Conservation (phyloP, 2,113 vertebrate genomes). For the Erythrocercus mccallii region DNA sequence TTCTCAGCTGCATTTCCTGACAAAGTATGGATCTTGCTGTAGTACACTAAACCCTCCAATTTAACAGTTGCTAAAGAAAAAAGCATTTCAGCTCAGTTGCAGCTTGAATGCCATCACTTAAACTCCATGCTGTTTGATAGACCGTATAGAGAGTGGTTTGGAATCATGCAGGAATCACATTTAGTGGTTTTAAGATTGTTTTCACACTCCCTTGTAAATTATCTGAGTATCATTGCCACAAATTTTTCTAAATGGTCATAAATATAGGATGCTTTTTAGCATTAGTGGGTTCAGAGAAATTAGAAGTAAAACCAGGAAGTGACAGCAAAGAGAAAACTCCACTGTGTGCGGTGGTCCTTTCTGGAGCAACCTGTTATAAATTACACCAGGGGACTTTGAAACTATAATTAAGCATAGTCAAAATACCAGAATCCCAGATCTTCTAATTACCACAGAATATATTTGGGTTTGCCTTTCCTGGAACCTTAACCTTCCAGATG, state of each 20-base stretch:
- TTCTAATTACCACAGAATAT: neutral
- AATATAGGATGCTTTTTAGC: neutral
- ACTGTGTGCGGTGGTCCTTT: fast-evolving
- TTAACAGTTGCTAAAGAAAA: neutral
- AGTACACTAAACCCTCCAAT: neutral
- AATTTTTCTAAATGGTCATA: neutral
- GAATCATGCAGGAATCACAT: neutral
- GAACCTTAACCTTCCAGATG: neutral
- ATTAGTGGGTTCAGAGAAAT: neutral
- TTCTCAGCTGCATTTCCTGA: neutral
- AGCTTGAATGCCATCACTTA: neutral
- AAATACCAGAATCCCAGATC: neutral
- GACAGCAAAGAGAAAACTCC: neutral
- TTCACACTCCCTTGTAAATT: neutral
- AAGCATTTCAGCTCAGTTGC: neutral
- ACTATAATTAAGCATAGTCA: neutral
- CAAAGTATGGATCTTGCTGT: neutral
- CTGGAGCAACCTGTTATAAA: neutral
- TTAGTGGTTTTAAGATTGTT: neutral
- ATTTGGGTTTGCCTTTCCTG: neutral
- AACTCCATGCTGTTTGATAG: neutral
- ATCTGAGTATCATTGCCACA: neutral
- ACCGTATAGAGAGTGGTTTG: fast-evolving
- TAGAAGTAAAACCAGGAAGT: neutral
- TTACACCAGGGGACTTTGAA: neutral